Conservation (phyloP, 2,888 invertebrate genomes). For the Agonopterix heracliana region DNA sequence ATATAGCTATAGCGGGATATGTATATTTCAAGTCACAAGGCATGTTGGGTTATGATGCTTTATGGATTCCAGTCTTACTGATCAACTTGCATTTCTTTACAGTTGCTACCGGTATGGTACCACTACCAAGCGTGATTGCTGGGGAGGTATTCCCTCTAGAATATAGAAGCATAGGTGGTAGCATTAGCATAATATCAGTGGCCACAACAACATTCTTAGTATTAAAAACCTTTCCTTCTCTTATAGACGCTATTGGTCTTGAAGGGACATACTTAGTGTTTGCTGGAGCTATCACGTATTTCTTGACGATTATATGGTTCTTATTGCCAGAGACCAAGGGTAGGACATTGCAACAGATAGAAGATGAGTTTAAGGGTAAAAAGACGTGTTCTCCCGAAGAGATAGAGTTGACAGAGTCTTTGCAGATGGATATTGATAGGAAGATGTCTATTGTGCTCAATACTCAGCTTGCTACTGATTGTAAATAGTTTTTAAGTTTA, state of each 20-base stretch:
- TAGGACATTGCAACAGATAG: constrained; percentile 79
- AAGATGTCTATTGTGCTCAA: constrained; percentile 16
- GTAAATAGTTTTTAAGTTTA: too few species aligned
- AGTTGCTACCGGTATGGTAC: constrained; percentile 75
- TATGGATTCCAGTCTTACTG: constrained; percentile 64
- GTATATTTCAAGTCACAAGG: constrained; percentile 39
- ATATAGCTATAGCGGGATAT: constrained; percentile 67
- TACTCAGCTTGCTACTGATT: too few species aligned
- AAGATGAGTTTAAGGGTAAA: constrained; percentile 67
- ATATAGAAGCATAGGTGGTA: constrained; percentile 77
- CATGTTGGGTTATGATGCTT: constrained; percentile 32
- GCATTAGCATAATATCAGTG: constrained; percentile 74
- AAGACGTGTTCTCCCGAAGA: constrained; percentile 27
- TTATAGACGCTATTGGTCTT: constrained; percentile 66
- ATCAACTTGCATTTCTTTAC: constrained; percentile 73
- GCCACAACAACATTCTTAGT: constrained; percentile 77
- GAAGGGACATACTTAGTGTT: constrained; percentile 77
- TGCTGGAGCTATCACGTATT: constrained; percentile 63
- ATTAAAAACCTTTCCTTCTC: constrained; percentile 76
- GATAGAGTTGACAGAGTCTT: constrained; percentile 33
- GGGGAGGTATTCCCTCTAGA: constrained; percentile 81
- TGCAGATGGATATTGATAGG: constrained; percentile 18
- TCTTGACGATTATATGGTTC: constrained; percentile 71
- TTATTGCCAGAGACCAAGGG: constrained; percentile 80
- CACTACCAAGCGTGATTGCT: constrained; percentile 81